phyloP scores from a whole-genome alignment of 2,113 vertebrate species.

The Rafetus swinhoei region DNA sequence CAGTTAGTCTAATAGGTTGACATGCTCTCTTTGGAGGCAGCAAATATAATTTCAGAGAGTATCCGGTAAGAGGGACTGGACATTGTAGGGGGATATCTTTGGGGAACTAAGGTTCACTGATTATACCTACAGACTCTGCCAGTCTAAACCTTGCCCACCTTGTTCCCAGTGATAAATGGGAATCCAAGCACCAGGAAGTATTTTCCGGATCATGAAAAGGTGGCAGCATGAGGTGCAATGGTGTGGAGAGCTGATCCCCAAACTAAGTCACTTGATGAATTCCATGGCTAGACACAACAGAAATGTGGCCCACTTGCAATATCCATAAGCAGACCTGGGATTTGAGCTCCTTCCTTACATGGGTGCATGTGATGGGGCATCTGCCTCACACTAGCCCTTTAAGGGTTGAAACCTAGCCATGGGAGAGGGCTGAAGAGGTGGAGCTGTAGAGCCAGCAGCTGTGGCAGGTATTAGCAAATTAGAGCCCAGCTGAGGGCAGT shows the following conservation, averaged over 20 bases:
- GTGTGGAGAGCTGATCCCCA: neutral
- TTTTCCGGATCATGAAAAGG: neutral
- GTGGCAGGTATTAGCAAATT: too few species aligned
- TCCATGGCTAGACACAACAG: accelerated
- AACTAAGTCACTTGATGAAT: neutral
- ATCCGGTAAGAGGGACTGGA: neutral
- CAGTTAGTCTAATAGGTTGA: neutral
- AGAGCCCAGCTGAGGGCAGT: too few species aligned
- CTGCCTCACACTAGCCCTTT: too few species aligned
- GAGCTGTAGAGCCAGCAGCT: too few species aligned
- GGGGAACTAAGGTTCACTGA: neutral
- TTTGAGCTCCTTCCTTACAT: neutral
- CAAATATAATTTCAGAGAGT: neutral
- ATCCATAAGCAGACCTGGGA: neutral
- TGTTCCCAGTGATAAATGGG: neutral
- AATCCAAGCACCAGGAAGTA: neutral
- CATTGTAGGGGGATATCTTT: neutral
- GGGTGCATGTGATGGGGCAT: neutral
- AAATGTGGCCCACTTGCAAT: neutral
- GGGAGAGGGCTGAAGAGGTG: too few species aligned
- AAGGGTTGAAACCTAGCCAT: too few species aligned
- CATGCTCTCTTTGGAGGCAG: neutral
- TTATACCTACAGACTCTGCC: neutral
- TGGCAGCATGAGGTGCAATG: accelerated
- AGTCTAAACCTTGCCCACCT: neutral